phyloP scores from a whole-genome alignment of 2,888 invertebrate species.

The Sinhomidia bicolor region DNA sequence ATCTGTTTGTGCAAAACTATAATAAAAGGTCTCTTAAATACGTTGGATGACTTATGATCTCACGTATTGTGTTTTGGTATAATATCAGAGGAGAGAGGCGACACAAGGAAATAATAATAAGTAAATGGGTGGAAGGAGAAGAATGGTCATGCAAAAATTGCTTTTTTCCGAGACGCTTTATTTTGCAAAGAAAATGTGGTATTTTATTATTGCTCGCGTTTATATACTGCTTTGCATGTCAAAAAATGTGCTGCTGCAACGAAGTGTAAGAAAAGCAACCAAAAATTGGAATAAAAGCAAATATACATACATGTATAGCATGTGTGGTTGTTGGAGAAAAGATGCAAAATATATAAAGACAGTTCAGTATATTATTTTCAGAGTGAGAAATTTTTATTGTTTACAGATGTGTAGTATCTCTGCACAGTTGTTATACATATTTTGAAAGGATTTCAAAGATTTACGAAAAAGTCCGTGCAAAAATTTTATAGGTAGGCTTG shows the following conservation, averaged over 20 bases:
- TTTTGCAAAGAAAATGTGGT: constrained; percentile 11
- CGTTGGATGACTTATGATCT: constrained; percentile 44
- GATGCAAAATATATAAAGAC: not conserved
- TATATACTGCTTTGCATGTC: constrained; percentile 31
- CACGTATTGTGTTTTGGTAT: constrained; percentile 1
- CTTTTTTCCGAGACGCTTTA: constrained; percentile 17
- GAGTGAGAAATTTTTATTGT: constrained; percentile 23
- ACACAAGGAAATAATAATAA: constrained; percentile 24
- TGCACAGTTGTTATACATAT: not conserved
- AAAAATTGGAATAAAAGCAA: not conserved
- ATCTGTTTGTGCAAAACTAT: not conserved
- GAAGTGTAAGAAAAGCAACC: not conserved
- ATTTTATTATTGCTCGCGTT: constrained; percentile 14
- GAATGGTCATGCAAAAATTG: constrained; percentile 27
- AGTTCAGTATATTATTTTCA: not conserved
- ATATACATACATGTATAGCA: no score
- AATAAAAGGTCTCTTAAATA: constrained; percentile 33
- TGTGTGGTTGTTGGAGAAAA: no score
- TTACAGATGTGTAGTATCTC: constrained; percentile 38
- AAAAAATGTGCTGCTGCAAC: constrained; percentile 13
- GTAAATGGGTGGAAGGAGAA: constrained; percentile 28
- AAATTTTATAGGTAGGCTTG: not conserved
- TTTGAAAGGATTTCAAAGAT: not conserved
- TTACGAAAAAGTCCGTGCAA: not conserved
- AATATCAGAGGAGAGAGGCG: not conserved